Percentiles rank a stretch among this genome's conserved stretches.
These are phyloP conservation scores for Siniperca chuatsi DNA, from an alignment of 2,113 vertebrate species.

Conservation along the genomic window DNA sequence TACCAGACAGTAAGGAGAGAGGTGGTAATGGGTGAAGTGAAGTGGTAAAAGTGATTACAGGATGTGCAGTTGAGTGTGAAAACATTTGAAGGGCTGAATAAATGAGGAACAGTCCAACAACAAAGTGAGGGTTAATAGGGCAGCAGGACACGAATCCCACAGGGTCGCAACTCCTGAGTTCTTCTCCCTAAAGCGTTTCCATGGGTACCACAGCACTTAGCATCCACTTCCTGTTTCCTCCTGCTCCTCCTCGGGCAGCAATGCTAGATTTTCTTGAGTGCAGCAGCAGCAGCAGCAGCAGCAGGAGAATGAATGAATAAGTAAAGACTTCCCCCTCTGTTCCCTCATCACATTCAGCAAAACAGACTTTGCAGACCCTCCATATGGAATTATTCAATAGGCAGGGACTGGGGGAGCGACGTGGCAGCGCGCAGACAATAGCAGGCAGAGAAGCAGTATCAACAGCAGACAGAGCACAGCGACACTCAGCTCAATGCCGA, in stretches of 20 bases:
- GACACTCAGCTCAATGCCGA: slow-evolving; percentile 1
- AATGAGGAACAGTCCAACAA: slow-evolving; percentile 34
- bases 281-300: slow-evolving; percentile 36
- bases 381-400: slow-evolving; percentile 67
- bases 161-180: slow-evolving; percentile 21
- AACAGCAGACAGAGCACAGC: slow-evolving; percentile 22
- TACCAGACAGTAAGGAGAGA: neutral
- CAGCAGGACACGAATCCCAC: neutral
- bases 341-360: slow-evolving; percentile 45
- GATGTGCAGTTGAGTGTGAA: slow-evolving; percentile 45
- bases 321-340: slow-evolving; percentile 67
- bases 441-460: slow-evolving; percentile 12
- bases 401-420: slow-evolving; percentile 9
- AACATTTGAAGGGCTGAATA: slow-evolving; percentile 20
- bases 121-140: slow-evolving; percentile 30
- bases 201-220: slow-evolving; percentile 63
- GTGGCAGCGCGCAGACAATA: slow-evolving; percentile 36
- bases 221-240: slow-evolving; percentile 74
- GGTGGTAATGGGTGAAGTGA: slow-evolving; percentile 19
- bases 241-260: slow-evolving; percentile 38
- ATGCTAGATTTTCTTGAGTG: slow-evolving; percentile 51
- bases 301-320: slow-evolving; percentile 74
- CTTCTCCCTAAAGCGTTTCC: slow-evolving; percentile 44
- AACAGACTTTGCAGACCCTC: slow-evolving; percentile 52
- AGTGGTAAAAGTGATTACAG: slow-evolving; percentile 51